Evolutionary conservation across 37 sponge, comb jelly and placozoan species (phyloP).

Genomic region (Crambe crambe): DNA sequence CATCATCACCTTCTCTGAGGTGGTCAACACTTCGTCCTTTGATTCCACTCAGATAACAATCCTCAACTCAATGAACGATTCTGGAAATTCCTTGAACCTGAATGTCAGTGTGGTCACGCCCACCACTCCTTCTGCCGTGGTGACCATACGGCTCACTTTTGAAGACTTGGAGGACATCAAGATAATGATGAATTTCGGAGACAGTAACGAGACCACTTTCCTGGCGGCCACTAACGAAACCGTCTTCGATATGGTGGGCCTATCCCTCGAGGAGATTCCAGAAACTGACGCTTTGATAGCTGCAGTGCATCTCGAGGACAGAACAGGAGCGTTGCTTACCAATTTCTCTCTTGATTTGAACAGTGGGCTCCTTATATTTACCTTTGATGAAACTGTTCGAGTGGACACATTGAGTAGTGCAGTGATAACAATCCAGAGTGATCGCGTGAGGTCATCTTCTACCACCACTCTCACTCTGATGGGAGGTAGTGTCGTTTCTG

Average conservation of each 20-base stretch:
- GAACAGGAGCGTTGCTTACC: constrained; percentile 56
- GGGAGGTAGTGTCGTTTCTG: constrained; percentile 46
- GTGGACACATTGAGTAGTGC: constrained; percentile 35
- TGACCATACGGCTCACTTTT: constrained; percentile 31
- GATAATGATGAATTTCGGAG: constrained; percentile 43
- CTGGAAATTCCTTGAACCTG: constrained; percentile 5
- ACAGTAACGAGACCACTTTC: constrained; percentile 58
- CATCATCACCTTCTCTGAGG: constrained; percentile 77
- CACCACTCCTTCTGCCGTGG: constrained; percentile 18
- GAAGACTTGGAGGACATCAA: constrained; percentile 63
- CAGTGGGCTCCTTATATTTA: constrained; percentile 61
- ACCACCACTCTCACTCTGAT: constrained; percentile 31
- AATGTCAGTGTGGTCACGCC: constrained; percentile 37
- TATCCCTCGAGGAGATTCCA: constrained; percentile 42
- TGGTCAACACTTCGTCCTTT: constrained; percentile 68
- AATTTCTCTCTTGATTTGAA: constrained; percentile 89
- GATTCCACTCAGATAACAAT: constrained; percentile 60
- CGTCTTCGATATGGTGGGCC: constrained; percentile 63
- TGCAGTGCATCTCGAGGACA: constrained; percentile 52
- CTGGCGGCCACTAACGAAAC: constrained; percentile 64
- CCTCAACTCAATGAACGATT: constrained; percentile 40
- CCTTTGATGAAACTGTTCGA: constrained; percentile 80
- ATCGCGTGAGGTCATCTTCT: neutral
- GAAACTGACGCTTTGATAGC: constrained; percentile 23
- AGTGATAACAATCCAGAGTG: constrained; percentile 61